Percentiles rank a stretch among this genome's conserved stretches.
phyloP scores from a whole-genome alignment of 2,797 vertebrate genomes.

The Champsocephalus esox region DNA sequence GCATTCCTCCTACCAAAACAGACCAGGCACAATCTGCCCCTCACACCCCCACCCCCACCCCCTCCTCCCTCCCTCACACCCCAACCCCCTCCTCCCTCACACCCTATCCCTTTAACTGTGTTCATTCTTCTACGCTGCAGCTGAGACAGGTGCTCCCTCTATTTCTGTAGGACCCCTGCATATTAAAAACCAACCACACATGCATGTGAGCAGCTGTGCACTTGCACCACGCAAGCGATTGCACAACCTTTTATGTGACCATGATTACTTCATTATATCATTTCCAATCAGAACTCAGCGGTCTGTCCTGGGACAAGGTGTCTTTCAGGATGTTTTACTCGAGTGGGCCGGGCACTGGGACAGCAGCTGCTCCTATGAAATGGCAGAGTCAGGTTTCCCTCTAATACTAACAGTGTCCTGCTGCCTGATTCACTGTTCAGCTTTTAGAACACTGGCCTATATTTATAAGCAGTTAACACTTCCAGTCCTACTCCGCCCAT shows the following conservation, averaged over 20 bases:
- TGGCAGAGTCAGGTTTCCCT: conserved; percentile 88
- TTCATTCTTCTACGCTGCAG: conserved; percentile 73
- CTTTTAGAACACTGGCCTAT: conserved; percentile 94
- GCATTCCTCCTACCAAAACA: conserved; percentile 80
- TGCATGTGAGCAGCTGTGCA: conserved; percentile 44
- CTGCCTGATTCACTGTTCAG: conserved; percentile 91
- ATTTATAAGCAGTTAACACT: conserved; percentile 90
- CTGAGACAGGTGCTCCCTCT: conserved; percentile 84
- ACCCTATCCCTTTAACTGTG: conserved; percentile 74
- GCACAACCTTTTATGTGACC: conserved; percentile 4
- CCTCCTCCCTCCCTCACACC: not conserved
- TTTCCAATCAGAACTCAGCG: conserved; percentile 42
- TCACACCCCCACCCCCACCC: not conserved
- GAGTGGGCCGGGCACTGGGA: conserved; percentile 86
- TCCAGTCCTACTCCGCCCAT: conserved; percentile 62
- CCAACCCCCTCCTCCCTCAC: conserved; percentile 31
- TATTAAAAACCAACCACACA: conserved; percentile 84
- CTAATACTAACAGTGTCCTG: conserved; percentile 84
- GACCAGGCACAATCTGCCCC: conserved; percentile 45
- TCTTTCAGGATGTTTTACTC: conserved; percentile 89
- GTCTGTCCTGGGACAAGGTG: conserved; percentile 29
- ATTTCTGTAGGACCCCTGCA: conserved; percentile 82
- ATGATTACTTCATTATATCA: not conserved
- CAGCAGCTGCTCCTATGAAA: conserved; percentile 90
- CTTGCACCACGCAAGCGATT: conserved; percentile 19